Percentiles rank a stretch among this genome's conserved stretches.
Evolutionary conservation across 2,797 vertebrate species (phyloP).

Genomic region (Phataginus tetradactyla): DNA sequence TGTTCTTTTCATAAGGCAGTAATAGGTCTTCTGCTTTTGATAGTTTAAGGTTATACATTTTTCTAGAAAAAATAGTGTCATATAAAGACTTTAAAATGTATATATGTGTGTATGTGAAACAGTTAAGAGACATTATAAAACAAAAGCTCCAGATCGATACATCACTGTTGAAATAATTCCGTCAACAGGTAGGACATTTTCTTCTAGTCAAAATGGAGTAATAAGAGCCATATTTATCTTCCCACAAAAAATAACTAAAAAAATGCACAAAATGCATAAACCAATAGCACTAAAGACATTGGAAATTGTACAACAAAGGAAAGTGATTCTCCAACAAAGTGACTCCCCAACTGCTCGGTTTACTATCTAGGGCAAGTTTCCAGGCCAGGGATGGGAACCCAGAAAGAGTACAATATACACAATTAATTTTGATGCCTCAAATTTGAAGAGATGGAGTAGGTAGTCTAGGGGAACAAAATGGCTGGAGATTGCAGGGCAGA

Average conservation of each 20-base stretch:
- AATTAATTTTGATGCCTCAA: neutral
- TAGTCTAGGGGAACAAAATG: neutral
- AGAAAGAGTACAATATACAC: neutral
- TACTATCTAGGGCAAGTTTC: neutral
- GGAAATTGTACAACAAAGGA: neutral
- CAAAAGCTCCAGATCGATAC: neutral
- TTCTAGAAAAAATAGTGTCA: neutral
- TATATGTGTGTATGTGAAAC: neutral
- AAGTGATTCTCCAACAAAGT: no score
- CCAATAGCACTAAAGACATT: neutral
- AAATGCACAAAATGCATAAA: neutral
- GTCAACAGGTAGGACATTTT: neutral
- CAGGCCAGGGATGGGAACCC: neutral
- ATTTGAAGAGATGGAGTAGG: neutral
- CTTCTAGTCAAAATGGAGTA: neutral
- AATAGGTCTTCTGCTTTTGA: neutral
- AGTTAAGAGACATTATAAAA: neutral
- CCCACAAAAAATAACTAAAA: neutral
- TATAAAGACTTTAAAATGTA: neutral
- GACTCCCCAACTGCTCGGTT: neutral
- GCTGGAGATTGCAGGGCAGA: neutral
- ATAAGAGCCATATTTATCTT: neutral
- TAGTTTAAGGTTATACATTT: neutral
- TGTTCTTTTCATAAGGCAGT: neutral
- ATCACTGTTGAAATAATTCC: neutral